A percentile compares a stretch with the other conserved stretches of the same genome.
Evolutionary conservation across 2,888 invertebrate genomes (phyloP).

Genomic region (Tholera decimalis): DNA sequence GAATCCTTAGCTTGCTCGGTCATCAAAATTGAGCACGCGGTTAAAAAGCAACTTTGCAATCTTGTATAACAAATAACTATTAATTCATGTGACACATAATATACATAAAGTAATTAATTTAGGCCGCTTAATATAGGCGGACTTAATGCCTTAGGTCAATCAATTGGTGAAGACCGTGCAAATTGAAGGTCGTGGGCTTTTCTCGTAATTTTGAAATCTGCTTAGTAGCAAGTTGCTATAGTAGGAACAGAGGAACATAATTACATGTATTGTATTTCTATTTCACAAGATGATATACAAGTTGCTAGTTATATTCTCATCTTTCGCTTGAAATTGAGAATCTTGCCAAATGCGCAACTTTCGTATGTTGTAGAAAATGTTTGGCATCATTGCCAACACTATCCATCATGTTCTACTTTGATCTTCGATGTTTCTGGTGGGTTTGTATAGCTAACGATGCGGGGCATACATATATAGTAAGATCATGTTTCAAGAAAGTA

Average conservation of each 20-base stretch:
- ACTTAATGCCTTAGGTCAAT: no score
- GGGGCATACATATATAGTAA: background rate
- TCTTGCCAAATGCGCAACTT: constrained; percentile 49
- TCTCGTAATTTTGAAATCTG: background rate
- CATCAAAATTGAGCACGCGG: no score
- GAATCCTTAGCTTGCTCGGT: no score
- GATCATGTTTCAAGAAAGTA: constrained; percentile 14
- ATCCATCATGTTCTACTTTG: constrained; percentile 40
- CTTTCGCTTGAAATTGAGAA: constrained; percentile 45
- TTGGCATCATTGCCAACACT: constrained; percentile 47
- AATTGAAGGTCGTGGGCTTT: no score
- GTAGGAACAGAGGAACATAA: background rate
- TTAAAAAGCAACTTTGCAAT: no score
- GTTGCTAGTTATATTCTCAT: constrained; percentile 55
- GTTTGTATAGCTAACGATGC: constrained; percentile 7
- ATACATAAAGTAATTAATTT: no score
- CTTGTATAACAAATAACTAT: no score
- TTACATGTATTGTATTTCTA: constrained; percentile 10
- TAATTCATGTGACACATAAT: no score
- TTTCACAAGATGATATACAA: constrained; percentile 31
- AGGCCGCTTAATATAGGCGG: no score
- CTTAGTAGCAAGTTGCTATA: constrained; percentile 3
- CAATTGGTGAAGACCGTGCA: no score
- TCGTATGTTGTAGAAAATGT: constrained; percentile 40
- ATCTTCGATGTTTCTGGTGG: constrained; percentile 36